Conservation (phyloP, 2,797 vertebrate genomes). For the Oceanodroma leucorhoa region DNA sequence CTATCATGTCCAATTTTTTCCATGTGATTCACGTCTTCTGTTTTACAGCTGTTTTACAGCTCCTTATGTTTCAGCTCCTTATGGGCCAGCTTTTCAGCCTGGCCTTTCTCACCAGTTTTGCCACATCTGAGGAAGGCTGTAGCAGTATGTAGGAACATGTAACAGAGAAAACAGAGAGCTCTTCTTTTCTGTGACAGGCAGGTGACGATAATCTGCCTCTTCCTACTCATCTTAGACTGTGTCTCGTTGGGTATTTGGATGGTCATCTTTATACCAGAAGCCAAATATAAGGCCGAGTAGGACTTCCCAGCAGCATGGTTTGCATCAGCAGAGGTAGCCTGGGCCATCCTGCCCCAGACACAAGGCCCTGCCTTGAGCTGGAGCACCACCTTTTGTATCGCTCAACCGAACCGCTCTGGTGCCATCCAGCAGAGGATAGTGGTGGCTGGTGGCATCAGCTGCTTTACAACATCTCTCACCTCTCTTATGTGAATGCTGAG, state of each 20-base stretch:
- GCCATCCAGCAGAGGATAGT: neutral
- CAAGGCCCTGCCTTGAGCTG: neutral
- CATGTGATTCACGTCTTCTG: neutral
- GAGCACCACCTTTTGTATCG: neutral
- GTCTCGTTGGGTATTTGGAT: neutral
- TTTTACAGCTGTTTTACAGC: neutral
- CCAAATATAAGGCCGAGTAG: neutral
- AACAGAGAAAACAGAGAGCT: neutral
- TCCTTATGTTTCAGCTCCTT: neutral
- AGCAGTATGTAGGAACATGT: neutral
- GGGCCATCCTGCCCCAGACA: neutral
- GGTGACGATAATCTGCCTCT: neutral
- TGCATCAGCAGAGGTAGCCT: neutral
- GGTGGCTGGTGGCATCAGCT: neutral
- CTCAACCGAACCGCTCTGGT: fast-evolving
- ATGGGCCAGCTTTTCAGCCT: neutral
- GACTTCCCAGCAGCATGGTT: neutral
- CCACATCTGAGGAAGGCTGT: neutral
- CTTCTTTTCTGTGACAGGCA: neutral
- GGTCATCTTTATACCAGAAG: neutral
- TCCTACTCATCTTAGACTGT: neutral
- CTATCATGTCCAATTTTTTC: neutral
- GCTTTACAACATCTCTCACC: neutral
- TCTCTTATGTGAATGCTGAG: fast-evolving
- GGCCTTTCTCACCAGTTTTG: neutral